Evolutionary conservation across 2,888 invertebrate genomes (phyloP).

Genomic region (Conistra vaccinii): DNA sequence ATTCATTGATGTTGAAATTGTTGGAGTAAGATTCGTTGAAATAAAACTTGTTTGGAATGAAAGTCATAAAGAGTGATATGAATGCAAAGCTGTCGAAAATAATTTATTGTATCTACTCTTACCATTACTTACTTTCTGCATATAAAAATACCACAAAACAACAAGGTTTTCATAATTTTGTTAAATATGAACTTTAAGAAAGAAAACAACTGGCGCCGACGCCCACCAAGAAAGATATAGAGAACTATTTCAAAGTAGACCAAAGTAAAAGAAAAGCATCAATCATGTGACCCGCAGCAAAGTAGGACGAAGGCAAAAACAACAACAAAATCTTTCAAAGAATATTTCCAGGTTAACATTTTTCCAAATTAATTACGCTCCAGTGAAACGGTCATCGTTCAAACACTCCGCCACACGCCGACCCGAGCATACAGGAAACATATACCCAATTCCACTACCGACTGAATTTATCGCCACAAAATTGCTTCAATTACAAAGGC

Average conservation of each 20-base stretch:
- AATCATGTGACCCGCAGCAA: constrained; percentile 11
- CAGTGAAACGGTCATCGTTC: constrained; percentile 41
- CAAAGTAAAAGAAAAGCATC: constrained; percentile 1
- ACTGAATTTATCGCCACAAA: constrained; percentile 69
- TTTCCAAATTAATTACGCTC: constrained; percentile 38
- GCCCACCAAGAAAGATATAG: neutral
- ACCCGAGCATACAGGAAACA: constrained; percentile 59
- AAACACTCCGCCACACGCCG: constrained; percentile 57
- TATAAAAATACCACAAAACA: neutral
- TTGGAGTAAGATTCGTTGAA: neutral
- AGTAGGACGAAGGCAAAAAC: constrained; percentile 8
- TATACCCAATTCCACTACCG: constrained; percentile 55
- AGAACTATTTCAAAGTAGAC: constrained; percentile 11
- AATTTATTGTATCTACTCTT: neutral
- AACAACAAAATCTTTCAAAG: constrained; percentile 15
- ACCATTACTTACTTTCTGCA: neutral
- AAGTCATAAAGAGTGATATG: neutral
- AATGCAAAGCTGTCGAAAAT: neutral
- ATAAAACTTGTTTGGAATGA: neutral
- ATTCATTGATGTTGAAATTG: constrained; percentile 5
- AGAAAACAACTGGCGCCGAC: neutral
- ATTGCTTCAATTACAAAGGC: constrained; percentile 71
- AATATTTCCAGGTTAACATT: constrained; percentile 11
- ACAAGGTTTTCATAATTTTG: neutral
- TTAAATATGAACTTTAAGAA: neutral